Evolutionary conservation across 2,797 vertebrate genomes (phyloP).

Genomic region (Enteromius trimaculatus): DNA sequence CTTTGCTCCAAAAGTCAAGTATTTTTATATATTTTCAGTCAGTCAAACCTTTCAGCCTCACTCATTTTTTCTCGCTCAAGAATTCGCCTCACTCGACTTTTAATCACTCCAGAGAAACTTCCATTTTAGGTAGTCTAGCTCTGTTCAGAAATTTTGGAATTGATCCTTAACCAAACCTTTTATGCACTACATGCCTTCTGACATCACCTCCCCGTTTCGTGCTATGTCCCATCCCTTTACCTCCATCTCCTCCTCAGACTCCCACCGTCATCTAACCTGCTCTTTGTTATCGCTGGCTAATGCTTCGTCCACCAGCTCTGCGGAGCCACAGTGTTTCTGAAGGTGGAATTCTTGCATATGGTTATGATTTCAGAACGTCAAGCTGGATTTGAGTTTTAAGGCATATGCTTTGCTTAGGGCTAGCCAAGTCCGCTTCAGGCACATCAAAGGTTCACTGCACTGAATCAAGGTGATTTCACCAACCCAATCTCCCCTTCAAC

Average conservation of each 20-base stretch:
- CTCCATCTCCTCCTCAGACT: constrained; percentile 71
- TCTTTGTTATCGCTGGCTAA: constrained; percentile 98
- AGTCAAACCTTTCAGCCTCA: constrained; percentile 40
- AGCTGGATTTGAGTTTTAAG: constrained; percentile 82
- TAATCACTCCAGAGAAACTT: constrained; percentile 85
- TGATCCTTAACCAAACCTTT: constrained; percentile 78
- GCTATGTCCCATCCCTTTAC: constrained; percentile 55
- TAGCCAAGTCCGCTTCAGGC: constrained; percentile 85
- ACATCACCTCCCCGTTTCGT: constrained; percentile 66
- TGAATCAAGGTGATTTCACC: constrained; percentile 96
- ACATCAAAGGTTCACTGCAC: constrained; percentile 94
- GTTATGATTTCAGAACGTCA: constrained; percentile 99
- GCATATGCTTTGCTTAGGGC: constrained; percentile 85
- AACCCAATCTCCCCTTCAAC: constrained; percentile 56
- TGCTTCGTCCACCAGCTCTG: constrained; percentile 87
- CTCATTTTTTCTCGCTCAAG: constrained; percentile 77
- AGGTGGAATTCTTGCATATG: constrained; percentile 92
- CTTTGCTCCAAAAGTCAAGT: background rate
- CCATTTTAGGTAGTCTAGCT: constrained; percentile 93
- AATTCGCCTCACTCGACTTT: constrained; percentile 87
- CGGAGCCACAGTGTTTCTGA: constrained; percentile 80
- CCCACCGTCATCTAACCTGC: constrained; percentile 88
- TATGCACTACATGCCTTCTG: constrained; percentile 73
- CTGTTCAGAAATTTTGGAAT: constrained; percentile 79
- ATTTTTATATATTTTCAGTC: constrained; percentile 12